These are phyloP conservation scores for Mya arenaria DNA, from an alignment of 1,140 invertebrate genomes.

Conservation along the genomic window DNA sequence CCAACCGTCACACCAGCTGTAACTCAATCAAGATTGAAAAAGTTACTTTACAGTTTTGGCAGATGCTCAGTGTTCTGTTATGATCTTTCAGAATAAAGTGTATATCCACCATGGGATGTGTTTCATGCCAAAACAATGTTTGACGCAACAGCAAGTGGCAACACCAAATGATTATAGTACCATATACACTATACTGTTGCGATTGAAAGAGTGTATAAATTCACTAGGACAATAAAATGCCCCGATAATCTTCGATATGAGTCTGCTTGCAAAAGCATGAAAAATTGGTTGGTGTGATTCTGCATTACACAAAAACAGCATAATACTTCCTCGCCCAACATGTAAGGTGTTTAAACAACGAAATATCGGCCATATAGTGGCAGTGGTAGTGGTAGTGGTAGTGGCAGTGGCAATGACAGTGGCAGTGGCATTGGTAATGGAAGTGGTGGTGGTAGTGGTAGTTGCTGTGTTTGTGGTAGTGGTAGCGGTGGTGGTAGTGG, in stretches of 20 bases:
- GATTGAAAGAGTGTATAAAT: conserved; percentile 22
- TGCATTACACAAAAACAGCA: no score
- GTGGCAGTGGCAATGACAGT: neutral
- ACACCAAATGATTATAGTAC: conserved; percentile 35
- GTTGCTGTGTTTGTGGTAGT: neutral
- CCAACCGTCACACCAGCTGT: conserved; percentile 13
- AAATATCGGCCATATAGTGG: no score
- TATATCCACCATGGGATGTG: neutral
- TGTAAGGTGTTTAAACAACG: no score
- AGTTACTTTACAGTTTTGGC: conserved; percentile 9
- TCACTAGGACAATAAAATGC: neutral
- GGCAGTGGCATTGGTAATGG: neutral
- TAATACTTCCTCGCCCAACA: no score
- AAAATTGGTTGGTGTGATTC: conserved; percentile 21
- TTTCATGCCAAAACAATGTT: neutral
- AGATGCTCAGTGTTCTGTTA: conserved; percentile 2
- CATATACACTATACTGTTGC: conserved; percentile 17
- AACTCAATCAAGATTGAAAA: neutral
- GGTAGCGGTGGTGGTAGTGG: neutral
- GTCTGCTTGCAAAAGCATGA: conserved; percentile 6
- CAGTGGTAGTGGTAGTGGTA: neutral
- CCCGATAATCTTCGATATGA: conserved; percentile 26
- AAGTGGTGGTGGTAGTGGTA: neutral
- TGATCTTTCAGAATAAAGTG: neutral
- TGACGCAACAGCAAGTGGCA: neutral